Conservation (phyloP, 2,797 vertebrate genomes). For the Pterois miles region DNA sequence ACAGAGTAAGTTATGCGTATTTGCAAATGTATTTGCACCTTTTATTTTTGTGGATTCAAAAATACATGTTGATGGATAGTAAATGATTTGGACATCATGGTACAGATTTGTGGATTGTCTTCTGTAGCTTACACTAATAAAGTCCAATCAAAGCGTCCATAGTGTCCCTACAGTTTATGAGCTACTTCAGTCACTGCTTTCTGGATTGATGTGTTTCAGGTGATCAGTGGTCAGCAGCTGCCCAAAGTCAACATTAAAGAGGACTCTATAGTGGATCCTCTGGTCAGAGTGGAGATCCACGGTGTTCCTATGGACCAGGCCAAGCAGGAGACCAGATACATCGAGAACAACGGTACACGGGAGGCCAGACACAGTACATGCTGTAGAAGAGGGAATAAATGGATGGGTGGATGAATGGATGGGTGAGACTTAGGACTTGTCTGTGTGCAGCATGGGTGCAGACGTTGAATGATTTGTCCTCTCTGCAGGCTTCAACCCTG, state of each 20-base stretch:
- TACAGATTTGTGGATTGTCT: no score
- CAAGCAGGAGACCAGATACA: conserved; percentile 90
- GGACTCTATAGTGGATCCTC: conserved; percentile 90
- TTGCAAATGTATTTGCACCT: no score
- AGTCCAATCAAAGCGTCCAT: no score
- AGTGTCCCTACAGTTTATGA: background rate
- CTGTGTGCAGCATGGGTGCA: background rate
- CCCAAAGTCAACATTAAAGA: conserved; percentile 94
- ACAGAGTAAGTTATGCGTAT: no score
- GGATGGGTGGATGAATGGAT: no score
- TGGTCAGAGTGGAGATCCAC: conserved; percentile 93
- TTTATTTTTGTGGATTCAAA: no score
- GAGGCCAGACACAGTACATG: no score
- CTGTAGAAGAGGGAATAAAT: no score
- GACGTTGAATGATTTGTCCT: background rate
- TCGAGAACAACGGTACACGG: conserved; percentile 92
- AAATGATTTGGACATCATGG: no score
- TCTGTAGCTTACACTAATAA: no score
- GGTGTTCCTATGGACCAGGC: conserved; percentile 87
- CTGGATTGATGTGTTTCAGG: conserved; percentile 76
- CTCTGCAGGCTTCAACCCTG: conserved; percentile 90
- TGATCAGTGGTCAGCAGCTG: conserved; percentile 95
- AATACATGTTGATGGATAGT: no score
- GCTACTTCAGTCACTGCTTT: no score
- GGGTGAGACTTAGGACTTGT: background rate